Conservation (phyloP, 2,888 invertebrate genomes). For the Pyralis farinalis region DNA sequence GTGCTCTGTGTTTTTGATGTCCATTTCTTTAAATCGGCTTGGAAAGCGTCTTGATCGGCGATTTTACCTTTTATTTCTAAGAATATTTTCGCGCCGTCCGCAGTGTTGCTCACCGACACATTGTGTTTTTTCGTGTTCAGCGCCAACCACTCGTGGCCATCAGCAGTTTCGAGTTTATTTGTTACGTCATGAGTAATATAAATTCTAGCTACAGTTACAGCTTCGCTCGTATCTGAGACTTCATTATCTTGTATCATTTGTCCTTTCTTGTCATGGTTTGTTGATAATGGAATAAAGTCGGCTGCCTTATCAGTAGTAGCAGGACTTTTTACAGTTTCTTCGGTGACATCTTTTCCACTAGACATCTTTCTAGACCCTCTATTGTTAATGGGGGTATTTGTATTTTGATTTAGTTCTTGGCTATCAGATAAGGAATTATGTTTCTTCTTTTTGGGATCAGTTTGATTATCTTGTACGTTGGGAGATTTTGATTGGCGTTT, state of each 20-base stretch:
- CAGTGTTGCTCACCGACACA: slow-evolving; percentile 51
- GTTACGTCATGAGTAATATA: slow-evolving; percentile 69
- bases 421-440: slow-evolving; percentile 33
- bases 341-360: slow-evolving; percentile 22
- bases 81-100: slow-evolving; percentile 42
- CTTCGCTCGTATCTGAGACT: slow-evolving; percentile 67
- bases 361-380: slow-evolving; percentile 32
- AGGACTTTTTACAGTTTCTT: slow-evolving; percentile 22
- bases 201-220: slow-evolving; percentile 66
- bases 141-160: slow-evolving; percentile 68
- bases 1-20: slow-evolving; percentile 24
- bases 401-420: slow-evolving; percentile 24
- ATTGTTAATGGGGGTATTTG: slow-evolving; percentile 26
- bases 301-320: slow-evolving; percentile 33
- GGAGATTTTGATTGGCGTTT: slow-evolving; percentile 69
- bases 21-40: slow-evolving; percentile 67
- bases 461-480: slow-evolving; percentile 44
- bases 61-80: slow-evolving; percentile 73
- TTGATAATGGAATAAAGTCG: slow-evolving; percentile 48
- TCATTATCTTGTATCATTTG: slow-evolving; percentile 71
- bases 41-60: slow-evolving; percentile 74
- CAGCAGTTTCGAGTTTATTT: slow-evolving; percentile 63
- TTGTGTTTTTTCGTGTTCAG: slow-evolving; percentile 47
- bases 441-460: slow-evolving; percentile 43
- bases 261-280: slow-evolving; percentile 58